Percentiles rank a stretch among this genome's conserved stretches.
These are phyloP conservation scores for Machaerirhynchus nigripectus DNA, from an alignment of 2,113 vertebrate species.

Conservation along the genomic window DNA sequence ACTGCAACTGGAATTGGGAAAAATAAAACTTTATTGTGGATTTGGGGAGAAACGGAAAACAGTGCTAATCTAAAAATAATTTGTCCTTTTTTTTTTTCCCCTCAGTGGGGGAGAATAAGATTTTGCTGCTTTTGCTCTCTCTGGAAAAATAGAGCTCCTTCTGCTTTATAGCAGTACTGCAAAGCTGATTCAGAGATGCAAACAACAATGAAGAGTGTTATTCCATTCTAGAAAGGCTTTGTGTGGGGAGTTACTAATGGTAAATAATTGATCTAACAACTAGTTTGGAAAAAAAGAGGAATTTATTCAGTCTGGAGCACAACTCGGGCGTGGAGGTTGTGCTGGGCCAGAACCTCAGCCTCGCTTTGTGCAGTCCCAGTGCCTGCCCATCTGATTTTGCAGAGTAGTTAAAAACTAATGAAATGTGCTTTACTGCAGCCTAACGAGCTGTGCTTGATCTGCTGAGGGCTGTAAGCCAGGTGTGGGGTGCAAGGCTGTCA, in stretches of 20 bases:
- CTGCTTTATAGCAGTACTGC: background rate
- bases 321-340: fast-evolving
- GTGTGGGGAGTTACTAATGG: background rate
- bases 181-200: background rate
- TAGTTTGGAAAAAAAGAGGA: background rate
- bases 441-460: background rate
- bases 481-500: background rate
- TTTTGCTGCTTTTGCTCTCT: slow-evolving; percentile 3
- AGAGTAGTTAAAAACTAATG: background rate
- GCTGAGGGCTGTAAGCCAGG: background rate
- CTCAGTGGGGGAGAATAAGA: background rate
- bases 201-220: background rate
- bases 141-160: background rate
- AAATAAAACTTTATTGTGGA: slow-evolving; percentile 37
- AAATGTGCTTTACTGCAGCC: background rate
- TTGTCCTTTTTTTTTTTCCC: background rate
- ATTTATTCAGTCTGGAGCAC: background rate
- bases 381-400: background rate
- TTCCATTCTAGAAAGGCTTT: background rate
- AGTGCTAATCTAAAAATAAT: background rate
- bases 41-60: slow-evolving; percentile 9
- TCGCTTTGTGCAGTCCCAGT: fast-evolving
- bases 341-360: background rate
- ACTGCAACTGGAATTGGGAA: background rate
- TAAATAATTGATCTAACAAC: background rate